phyloP scores from a whole-genome alignment of 2,888 invertebrate species.

The Rapana venosa region DNA sequence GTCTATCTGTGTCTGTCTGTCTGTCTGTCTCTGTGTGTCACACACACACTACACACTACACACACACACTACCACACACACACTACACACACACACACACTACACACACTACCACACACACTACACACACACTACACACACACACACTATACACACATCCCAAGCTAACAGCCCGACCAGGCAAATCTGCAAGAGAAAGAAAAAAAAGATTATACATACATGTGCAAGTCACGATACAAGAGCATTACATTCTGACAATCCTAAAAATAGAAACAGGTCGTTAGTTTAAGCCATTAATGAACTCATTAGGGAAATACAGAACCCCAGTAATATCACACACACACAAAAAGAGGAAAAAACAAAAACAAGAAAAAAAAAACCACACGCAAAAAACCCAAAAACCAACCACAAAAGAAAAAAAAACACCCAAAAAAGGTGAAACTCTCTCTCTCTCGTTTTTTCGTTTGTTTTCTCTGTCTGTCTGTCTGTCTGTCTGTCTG shows the following conservation, averaged over 20 bases:
- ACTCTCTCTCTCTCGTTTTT: not conserved
- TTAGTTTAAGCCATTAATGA: not conserved
- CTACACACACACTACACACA: not conserved
- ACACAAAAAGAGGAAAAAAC: not conserved
- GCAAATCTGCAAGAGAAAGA: not conserved
- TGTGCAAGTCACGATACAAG: not conserved
- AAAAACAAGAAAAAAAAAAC: not conserved
- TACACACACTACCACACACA: too few species aligned
- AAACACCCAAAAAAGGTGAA: not conserved
- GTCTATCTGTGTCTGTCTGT: not conserved
- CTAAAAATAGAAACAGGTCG: not conserved
- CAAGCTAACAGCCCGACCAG: not conserved
- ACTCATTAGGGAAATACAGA: too few species aligned
- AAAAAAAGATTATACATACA: not conserved
- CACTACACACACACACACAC: not conserved
- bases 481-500: too few species aligned
- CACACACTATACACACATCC: not conserved
- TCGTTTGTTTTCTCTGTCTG: too few species aligned
- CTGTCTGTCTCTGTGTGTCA: too few species aligned
- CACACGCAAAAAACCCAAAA: too few species aligned
- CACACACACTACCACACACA: not conserved
- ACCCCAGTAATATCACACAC: too few species aligned
- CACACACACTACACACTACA: too few species aligned
- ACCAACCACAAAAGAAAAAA: not conserved
- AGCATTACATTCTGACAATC: not conserved